Evolutionary conservation across 2,888 invertebrate genomes (phyloP), one percentile per base, ranked within the genome.

Genomic region (Idaea aversata): DNA sequence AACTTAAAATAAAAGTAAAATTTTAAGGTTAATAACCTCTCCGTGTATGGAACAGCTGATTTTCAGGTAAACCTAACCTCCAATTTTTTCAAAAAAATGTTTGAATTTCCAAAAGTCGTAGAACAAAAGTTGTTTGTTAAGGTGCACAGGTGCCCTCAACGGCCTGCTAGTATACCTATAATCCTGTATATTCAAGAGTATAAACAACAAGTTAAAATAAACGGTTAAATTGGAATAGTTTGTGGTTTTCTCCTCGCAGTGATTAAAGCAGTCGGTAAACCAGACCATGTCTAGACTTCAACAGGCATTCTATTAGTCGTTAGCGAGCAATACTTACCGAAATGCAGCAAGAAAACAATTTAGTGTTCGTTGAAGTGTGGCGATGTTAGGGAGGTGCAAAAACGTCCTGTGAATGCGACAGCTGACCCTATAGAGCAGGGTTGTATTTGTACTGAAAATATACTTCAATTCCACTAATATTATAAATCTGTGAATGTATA

Each of bases 401-500:
- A 91, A 90, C 88, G 76, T 71, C 76, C 81, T 90, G 91, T 84
- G 91, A 90, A 87, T 85, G 83, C 81, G 88, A 82, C 91, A 91
- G 90, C 90, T 91, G 91, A 87, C 88, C 83, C 77, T 75, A 73
- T 75, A 57, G 66, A 70, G 75, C 85, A 84, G 85, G 76, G 84
- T 69, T 71, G 87, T 71, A 86, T 65, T 83, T 64, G 69, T 34
- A 15, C 60, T 47, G 36, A 61, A 65, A 47, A 13, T 47, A 47
- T 4, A 47, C 47, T 13, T 47, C 47, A 10, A 47, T 47, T 47
- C 10, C 4, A 47, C 47, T 47, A 47, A 47, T 47, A 13, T 25
- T 25, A 25, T 25, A 25, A 25, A 25, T 25, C 25, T 25, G 25
- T 25, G 3, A 25, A 25, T 25, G 25, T 25, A n/a, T n/a, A n/a